These are phyloP conservation scores for Enhydra lutris DNA, from an alignment of 2,113 vertebrate genomes.

Conservation along the genomic window DNA sequence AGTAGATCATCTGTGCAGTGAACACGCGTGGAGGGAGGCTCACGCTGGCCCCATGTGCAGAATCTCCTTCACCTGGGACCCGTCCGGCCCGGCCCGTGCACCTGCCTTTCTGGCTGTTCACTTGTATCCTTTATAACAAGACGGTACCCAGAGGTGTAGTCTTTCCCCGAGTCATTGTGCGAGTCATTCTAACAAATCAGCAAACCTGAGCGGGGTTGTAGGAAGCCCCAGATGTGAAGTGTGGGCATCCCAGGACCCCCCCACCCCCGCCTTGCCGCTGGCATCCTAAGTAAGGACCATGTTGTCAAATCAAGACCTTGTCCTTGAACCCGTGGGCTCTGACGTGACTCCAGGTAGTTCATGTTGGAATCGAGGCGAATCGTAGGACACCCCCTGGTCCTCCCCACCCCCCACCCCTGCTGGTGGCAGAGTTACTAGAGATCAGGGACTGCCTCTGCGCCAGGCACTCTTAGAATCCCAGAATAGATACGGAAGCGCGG, in stretches of 20 bases:
- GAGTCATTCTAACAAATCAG: neutral
- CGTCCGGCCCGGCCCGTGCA: neutral
- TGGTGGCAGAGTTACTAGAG: too few relatives aligned
- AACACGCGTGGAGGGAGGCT: neutral
- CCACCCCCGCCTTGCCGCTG: fast-evolving
- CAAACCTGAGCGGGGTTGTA: too few relatives aligned
- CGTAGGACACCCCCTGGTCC: neutral
- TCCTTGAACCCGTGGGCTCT: neutral
- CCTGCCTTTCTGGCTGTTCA: neutral
- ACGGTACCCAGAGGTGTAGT: too few relatives aligned
- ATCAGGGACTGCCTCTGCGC: too few relatives aligned
- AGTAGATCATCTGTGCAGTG: too few relatives aligned
- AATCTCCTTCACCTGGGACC: neutral
- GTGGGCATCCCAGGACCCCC: neutral
- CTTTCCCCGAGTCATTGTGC: neutral
- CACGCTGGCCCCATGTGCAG: too few relatives aligned
- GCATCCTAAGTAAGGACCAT: neutral
- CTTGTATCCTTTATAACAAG: neutral
- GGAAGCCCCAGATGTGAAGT: neutral
- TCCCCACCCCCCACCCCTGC: too few relatives aligned
- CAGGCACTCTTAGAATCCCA: too few relatives aligned
- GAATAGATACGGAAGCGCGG: too few relatives aligned
- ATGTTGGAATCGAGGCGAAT: neutral
- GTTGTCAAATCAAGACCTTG: neutral
- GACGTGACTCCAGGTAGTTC: neutral